These are phyloP conservation scores for Copidosoma floridanum DNA, from an alignment of 1,140 invertebrate genomes.

Conservation along the genomic window DNA sequence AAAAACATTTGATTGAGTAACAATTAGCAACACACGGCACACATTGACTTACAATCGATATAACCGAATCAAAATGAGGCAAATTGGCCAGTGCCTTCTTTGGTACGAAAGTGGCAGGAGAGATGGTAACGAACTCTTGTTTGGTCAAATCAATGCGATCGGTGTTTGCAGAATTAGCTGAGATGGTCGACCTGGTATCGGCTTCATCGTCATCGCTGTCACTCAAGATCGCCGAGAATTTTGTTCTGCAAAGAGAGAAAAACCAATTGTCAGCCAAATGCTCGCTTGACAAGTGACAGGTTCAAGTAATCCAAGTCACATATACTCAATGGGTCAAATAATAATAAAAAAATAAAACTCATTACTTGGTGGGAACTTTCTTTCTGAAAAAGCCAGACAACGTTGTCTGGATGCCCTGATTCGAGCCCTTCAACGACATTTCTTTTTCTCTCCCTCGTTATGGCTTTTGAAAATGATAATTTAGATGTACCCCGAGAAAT, in stretches of 20 bases:
- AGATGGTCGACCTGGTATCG: not conserved
- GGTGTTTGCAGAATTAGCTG: not conserved
- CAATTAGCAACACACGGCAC: not conserved
- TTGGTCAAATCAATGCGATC: slow-evolving; percentile 17
- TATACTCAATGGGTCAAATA: not conserved
- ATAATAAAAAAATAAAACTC: not conserved
- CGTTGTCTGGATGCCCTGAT: slow-evolving; percentile 4
- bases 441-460: no score
- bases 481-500: no score
- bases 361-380: not conserved
- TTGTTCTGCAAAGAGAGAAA: no score
- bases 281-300: no score
- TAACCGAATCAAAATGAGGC: slow-evolving; percentile 11
- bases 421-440: not conserved
- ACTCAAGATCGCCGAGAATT: slow-evolving; percentile 1
- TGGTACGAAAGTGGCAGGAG: not conserved
- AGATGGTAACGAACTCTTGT: no score
- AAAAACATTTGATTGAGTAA: not conserved
- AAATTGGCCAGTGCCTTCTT: not conserved
- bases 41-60: slow-evolving; percentile 10
- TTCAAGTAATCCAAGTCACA: no score
- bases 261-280: no score
- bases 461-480: no score
- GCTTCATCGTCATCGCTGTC: slow-evolving; percentile 11
- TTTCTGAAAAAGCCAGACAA: slow-evolving; percentile 7